Evolutionary conservation across 2,888 invertebrate genomes (phyloP), one percentile per base, ranked within the genome.

Genomic region (Schrankia costaestrigalis): DNA sequence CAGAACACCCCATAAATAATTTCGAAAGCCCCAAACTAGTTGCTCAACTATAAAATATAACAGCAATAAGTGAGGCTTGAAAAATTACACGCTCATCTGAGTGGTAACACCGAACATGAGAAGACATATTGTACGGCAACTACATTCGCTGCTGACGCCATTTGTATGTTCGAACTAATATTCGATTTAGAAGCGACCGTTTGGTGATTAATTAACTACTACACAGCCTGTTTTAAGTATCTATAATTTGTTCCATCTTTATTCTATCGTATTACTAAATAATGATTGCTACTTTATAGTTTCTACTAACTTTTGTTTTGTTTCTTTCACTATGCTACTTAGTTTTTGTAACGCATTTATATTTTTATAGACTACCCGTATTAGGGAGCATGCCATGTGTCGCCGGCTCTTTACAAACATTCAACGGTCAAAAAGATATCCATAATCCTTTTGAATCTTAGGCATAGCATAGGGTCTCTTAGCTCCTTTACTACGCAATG

Each of bases 61-160:
- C 39, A 35, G 35, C 40, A 56, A 43, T 50, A 53, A 50, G 34
- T 44, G 35, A 38, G 31, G 35, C 32, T 47, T 52, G 46, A 57
- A 51, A 51, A 47, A 56, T 58, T 50, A 57, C 43, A 52, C 45
- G 42, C 47, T 33, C 46, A 50, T 55, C 46, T 44, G 32, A 35
- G 32, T 30, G 31, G 40, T 40, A 30, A 43, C 43, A 41, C 36
- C 28, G 27, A 54, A 44, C 45, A 31, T 26, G 32, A 27, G 56
- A 56, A 56, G 54, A 53, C 55, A 49, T 50, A 56, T 43, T 32
- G 57, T 43, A 46, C 39, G 24, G 47, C 17, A 35, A 41, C 40
- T 27, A 34, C 41, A 35, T 36, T 31, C 10, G 21, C 26, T 48
- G 31, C 48, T 46, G 41, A 41, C 40, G 41, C 44, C 46, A 54